Conservation (phyloP, 2,888 invertebrate species). For the Prionchulus punctatus region DNA sequence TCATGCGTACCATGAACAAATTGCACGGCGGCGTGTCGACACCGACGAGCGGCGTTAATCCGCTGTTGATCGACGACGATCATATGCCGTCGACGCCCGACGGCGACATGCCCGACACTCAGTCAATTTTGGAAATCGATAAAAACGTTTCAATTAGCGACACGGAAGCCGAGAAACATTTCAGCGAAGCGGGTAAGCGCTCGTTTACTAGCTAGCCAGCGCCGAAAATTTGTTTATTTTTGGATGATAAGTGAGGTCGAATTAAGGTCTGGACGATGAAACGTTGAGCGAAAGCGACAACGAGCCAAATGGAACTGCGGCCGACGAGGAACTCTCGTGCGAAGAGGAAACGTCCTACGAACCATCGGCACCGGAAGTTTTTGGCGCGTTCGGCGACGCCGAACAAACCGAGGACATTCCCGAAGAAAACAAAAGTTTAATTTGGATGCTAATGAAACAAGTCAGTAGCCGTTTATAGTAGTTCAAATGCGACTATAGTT, state of each 20-base stretch:
- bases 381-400: conserved; percentile 33
- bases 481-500: too few species aligned
- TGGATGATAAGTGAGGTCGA: too few species aligned
- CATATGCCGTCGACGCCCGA: not conserved
- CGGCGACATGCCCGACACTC: not conserved
- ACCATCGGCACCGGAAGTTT: conserved; percentile 12
- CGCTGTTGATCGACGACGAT: not conserved
- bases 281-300: conserved; percentile 7
- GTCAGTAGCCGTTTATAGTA: conserved; percentile 21
- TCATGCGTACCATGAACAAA: conserved; percentile 49
- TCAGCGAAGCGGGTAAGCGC: conserved; percentile 11
- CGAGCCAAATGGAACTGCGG: conserved; percentile 14
- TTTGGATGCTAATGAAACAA: conserved; percentile 86
- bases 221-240: too few species aligned
- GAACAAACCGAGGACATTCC: conserved; percentile 70
- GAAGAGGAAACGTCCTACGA: conserved; percentile 23
- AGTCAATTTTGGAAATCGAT: not conserved
- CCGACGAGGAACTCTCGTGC: conserved; percentile 34
- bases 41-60: not conserved
- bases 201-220: too few species aligned
- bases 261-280: conserved; percentile 7
- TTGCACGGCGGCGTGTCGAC: not conserved
- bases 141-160: conserved; percentile 18
- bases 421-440: conserved; percentile 80
- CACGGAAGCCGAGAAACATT: conserved; percentile 25